phyloP scores from a whole-genome alignment of 2,113 vertebrate species.

The Cairina moschata region DNA sequence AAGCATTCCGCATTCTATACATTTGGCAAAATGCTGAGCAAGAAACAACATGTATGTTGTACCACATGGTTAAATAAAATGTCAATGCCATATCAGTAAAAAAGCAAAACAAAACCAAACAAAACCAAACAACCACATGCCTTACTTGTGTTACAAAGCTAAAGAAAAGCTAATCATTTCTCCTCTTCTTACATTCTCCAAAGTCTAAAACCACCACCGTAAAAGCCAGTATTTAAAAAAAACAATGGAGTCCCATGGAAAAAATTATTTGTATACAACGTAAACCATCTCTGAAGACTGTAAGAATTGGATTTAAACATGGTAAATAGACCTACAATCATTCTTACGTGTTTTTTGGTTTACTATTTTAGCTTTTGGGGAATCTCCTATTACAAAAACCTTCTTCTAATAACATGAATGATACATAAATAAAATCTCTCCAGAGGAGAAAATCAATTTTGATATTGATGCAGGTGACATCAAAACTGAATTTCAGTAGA shows the following conservation, averaged over 20 bases:
- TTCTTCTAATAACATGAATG: neutral
- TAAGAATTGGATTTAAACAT: neutral
- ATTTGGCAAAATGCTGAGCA: neutral
- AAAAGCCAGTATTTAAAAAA: neutral
- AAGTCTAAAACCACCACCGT: neutral
- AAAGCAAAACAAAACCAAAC: neutral
- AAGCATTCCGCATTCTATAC: neutral
- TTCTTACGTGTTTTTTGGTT: neutral
- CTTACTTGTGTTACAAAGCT: neutral
- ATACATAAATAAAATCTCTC: accelerated
- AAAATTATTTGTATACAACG: neutral
- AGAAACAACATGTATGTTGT: neutral
- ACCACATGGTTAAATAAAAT: neutral
- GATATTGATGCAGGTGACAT: neutral
- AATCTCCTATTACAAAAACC: neutral
- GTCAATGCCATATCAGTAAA: too few species aligned
- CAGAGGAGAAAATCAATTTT: neutral
- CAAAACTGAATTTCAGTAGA: neutral
- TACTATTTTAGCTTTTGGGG: neutral
- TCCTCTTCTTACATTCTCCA: neutral
- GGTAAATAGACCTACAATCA: neutral
- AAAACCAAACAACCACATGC: too few species aligned
- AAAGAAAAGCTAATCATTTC: neutral
- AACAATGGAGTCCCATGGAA: neutral
- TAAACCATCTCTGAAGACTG: neutral